Evolutionary conservation across 1,140 invertebrate genomes (phyloP), one percentile per base, ranked within the genome.

Genomic region (Bombus confusus): DNA sequence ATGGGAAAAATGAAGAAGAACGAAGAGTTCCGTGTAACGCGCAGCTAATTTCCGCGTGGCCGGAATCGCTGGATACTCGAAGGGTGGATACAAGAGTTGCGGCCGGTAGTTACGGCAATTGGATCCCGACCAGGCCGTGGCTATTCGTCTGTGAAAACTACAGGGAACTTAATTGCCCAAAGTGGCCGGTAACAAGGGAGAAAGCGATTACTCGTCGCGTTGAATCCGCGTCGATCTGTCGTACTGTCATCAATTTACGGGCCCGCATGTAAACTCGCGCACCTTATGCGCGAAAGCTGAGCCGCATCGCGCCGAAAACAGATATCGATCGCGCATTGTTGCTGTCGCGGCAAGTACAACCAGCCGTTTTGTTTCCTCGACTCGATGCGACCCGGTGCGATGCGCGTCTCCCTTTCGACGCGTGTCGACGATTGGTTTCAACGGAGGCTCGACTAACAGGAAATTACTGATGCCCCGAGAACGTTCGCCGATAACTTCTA

Each of bases 151-250:
- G 86, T 92, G 91, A 93, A 94, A 94, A 90, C 93, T 91, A 91
- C 92, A 91, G 88, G 93, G 93, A 93, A 94, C 92, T 94, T 93
- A 94, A 94, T 94, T 94, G 94, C 91, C 90, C 91, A 86, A 91
- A 86, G 88, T 92, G 89, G 90, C 86, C 88, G 80, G 90, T 91
- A 91, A 91, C 90, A 89, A 80, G 86, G 59, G 81, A 82, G 89
- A 88, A 92, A 91, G 83, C 89, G 89, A 90, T 90, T 90, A 83
- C 74, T 87, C 75, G 66, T 47, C 66, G 80, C 72, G 73, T 86
- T 75, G 76, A 89, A 86, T 89, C 80, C 28, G 25, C 78, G 73
- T 31, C 80, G 85, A 59, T 76, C 87, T 68, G 71, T 52, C 80
- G 31, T 57, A 66, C 41, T 83, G 73, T 89, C 85, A 89, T 89